Evolutionary conservation across 2,797 vertebrate species (phyloP).

Genomic region (Tamandua tetradactyla): DNA sequence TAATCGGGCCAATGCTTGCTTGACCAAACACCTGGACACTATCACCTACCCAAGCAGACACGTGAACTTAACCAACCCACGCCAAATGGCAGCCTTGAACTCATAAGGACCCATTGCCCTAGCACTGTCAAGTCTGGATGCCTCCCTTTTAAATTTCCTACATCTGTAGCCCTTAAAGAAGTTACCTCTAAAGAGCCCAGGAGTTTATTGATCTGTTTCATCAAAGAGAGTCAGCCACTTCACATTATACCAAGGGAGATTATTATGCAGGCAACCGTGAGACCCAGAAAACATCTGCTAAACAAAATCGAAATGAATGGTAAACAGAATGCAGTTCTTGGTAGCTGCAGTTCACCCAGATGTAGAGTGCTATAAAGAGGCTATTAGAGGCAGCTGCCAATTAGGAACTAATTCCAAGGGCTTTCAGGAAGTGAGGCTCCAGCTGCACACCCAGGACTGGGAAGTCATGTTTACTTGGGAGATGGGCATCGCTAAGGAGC

Average conservation of each 20-base stretch:
- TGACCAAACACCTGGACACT: no score
- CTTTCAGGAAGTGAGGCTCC: conserved; percentile 40
- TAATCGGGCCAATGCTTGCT: no score
- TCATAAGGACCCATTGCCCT: conserved; percentile 23
- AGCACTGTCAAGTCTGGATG: background rate
- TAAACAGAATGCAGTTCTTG: conserved; percentile 76
- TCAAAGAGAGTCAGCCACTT: conserved; percentile 54
- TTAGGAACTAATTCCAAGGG: conserved; percentile 34
- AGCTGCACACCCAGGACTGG: background rate
- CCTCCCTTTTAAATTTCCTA: background rate
- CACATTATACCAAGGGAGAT: conserved; percentile 56
- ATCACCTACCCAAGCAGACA: no score
- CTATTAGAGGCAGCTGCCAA: conserved; percentile 67
- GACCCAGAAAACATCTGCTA: conserved; percentile 83
- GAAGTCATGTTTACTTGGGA: background rate
- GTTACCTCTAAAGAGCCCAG: conserved; percentile 59
- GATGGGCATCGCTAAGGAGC: background rate
- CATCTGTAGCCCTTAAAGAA: conserved; percentile 71
- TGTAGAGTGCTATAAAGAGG: conserved; percentile 71
- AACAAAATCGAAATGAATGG: conserved; percentile 82
- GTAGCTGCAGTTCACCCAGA: conserved; percentile 74
- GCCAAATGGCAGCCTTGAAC: conserved; percentile 41
- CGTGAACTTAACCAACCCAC: no score
- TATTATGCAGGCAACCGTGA: conserved; percentile 68
- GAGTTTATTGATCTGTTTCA: conserved; percentile 60